Conservation (phyloP, 2,888 invertebrate genomes). For the Rotaria macrura region DNA sequence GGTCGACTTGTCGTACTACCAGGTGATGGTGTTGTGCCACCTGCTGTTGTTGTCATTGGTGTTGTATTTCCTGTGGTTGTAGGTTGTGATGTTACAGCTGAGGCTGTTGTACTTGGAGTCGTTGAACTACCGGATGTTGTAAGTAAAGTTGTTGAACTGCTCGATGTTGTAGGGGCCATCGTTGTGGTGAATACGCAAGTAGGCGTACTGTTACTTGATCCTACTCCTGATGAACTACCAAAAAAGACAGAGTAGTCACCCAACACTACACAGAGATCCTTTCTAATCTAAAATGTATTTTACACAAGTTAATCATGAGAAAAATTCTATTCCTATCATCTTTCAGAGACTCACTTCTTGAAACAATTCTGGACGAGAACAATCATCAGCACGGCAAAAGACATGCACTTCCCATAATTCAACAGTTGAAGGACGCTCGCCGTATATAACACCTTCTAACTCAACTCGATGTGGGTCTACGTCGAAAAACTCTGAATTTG, state of each 20-base stretch:
- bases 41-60: neutral
- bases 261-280: neutral
- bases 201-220: neutral
- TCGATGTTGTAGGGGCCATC: neutral
- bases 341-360: neutral
- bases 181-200: neutral
- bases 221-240: neutral
- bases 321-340: neutral
- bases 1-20: neutral
- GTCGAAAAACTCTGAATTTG: neutral
- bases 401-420: slow-evolving; percentile 6
- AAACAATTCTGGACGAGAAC: neutral
- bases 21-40: neutral
- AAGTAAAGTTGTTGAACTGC: neutral
- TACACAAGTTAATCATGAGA: neutral
- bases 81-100: too few relatives aligned
- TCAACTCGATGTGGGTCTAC: neutral
- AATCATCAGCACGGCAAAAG: slow-evolving; percentile 2
- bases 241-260: neutral
- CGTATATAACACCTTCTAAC: neutral
- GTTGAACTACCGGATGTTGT: neutral
- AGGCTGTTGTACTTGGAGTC: neutral
- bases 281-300: neutral
- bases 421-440: neutral
- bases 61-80: neutral